Percentiles rank a stretch among this genome's conserved stretches.
phyloP scores from a whole-genome alignment of 2,113 vertebrate genomes.

The Pavo muticus region DNA sequence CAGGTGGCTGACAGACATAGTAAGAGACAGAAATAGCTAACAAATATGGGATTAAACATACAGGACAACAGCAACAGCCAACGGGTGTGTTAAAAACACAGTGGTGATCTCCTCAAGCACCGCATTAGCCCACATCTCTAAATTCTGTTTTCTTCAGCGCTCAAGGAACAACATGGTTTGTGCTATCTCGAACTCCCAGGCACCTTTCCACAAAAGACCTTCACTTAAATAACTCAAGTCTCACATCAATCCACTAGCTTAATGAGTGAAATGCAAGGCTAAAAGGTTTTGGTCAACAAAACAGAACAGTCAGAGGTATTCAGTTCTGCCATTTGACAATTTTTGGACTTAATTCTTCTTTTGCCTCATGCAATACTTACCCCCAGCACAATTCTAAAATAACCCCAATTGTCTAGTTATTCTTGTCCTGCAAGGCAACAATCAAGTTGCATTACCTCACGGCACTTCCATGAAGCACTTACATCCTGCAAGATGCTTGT shows the following conservation, averaged over 20 bases:
- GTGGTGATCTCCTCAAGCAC: rapidly evolving
- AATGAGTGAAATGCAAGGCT: neutral
- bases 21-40: neutral
- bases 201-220: neutral
- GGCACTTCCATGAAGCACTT: neutral
- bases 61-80: neutral
- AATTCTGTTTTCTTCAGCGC: rapidly evolving
- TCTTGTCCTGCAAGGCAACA: neutral
- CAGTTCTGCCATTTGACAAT: neutral
- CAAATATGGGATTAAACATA: neutral
- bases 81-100: neutral
- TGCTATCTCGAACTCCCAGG: neutral
- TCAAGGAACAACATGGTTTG: neutral
- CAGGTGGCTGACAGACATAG: neutral
- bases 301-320: neutral
- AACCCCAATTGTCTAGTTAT: neutral
- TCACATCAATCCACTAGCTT: neutral
- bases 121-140: rapidly evolving
- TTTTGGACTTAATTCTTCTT: neutral
- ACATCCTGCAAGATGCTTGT: neutral
- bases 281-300: neutral
- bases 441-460: neutral
- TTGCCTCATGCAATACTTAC: neutral
- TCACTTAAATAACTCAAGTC: neutral
- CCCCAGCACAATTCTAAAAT: neutral